Percentiles rank a stretch among this genome's conserved stretches.
phyloP scores from a whole-genome alignment of 1,140 invertebrate genomes.

The Chrysomallon squamiferum region DNA sequence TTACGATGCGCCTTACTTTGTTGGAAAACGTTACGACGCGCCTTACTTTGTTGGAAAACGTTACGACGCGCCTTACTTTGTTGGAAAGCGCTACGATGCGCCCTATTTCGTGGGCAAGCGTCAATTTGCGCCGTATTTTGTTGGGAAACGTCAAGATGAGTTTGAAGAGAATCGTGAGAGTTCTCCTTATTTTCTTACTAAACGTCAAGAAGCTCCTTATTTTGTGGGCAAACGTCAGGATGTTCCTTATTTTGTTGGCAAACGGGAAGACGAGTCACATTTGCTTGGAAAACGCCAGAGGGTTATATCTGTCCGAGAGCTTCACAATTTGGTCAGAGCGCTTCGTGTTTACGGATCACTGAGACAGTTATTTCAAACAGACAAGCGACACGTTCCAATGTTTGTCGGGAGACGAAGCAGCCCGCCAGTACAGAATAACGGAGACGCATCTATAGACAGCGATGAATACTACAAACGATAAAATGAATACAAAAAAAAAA shows the following conservation, averaged over 20 bases:
- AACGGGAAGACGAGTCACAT: background rate
- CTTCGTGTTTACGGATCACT: slow-evolving; percentile 5
- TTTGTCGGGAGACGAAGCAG: slow-evolving; percentile 9
- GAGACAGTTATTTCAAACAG: slow-evolving; percentile 13
- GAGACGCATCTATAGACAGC: no score
- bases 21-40: background rate
- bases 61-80: background rate
- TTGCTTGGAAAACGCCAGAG: no score
- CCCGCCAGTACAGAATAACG: no score
- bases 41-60: slow-evolving; percentile 9
- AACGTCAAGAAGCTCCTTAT: background rate
- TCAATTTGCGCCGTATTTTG: background rate
- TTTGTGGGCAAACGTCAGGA: slow-evolving; percentile 1
- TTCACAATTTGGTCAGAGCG: slow-evolving; percentile 1
- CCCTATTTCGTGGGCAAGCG: slow-evolving; percentile 15
- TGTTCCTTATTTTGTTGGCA: slow-evolving; percentile 2
- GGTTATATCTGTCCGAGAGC: background rate
- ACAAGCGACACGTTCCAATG: slow-evolving; percentile 19
- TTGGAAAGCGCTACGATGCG: slow-evolving; percentile 2
- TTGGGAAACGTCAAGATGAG: background rate
- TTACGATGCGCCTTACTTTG: background rate
- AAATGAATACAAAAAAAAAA: no score
- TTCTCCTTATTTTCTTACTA: no score
- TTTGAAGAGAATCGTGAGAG: background rate
- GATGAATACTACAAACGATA: no score